Conservation (phyloP, 2,888 invertebrate species). For the Spatulosminthurus flaviceps region DNA sequence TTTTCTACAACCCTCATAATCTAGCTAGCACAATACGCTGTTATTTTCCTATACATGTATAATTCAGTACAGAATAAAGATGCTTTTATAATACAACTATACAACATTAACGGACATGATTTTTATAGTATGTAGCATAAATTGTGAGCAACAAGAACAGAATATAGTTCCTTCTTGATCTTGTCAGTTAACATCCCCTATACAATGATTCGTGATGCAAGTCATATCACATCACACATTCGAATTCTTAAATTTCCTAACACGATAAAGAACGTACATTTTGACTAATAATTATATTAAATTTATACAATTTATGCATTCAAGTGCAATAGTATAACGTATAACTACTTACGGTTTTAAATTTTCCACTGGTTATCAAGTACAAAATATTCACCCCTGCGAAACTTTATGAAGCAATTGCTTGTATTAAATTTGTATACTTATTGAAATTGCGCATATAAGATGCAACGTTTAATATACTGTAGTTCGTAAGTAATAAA, state of each 20-base stretch:
- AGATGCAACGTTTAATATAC: too few relatives aligned
- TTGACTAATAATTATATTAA: too few relatives aligned
- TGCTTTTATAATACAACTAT: not conserved
- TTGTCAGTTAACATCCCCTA: not conserved
- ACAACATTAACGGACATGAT: conserved; percentile 13
- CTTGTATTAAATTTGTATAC: not conserved
- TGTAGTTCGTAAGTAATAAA: too few relatives aligned
- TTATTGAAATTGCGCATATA: too few relatives aligned
- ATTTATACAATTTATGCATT: too few relatives aligned
- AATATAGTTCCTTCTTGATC: not conserved
- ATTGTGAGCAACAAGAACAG: conserved; percentile 7
- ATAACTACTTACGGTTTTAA: too few relatives aligned
- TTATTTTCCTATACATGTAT: too few relatives aligned
- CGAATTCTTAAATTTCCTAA: not conserved
- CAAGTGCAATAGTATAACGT: too few relatives aligned
- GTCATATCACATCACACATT: not conserved
- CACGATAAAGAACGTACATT: not conserved
- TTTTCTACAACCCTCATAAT: too few relatives aligned
- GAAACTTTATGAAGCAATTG: not conserved
- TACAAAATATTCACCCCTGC: conserved; percentile 5
- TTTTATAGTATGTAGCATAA: not conserved
- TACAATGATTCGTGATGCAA: not conserved
- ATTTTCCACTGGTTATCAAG: not conserved
- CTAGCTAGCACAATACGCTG: too few relatives aligned
- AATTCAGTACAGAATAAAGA: not conserved